These are phyloP conservation scores for Lamprologus lemairii DNA, from an alignment of 2,113 vertebrate genomes.

Conservation along the genomic window DNA sequence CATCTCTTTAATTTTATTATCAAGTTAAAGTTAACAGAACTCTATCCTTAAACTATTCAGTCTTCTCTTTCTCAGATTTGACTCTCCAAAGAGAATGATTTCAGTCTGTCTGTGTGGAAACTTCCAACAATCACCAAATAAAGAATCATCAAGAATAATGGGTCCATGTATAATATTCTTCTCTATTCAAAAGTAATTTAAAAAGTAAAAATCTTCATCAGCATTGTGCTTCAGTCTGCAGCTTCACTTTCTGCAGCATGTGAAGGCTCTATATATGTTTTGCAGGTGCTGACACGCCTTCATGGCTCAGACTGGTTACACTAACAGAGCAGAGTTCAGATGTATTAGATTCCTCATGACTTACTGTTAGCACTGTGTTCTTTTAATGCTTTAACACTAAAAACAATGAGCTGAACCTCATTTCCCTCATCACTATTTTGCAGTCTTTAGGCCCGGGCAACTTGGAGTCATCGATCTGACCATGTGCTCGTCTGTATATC, in stretches of 20 bases:
- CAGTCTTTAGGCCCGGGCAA: not conserved
- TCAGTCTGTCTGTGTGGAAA: not conserved
- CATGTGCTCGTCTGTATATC: not conserved
- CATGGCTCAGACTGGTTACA: not conserved
- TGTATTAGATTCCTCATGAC: not conserved
- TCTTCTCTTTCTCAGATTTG: accelerated
- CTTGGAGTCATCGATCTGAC: accelerated
- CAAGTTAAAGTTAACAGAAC: not conserved
- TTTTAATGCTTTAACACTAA: not conserved
- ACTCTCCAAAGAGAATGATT: not conserved
- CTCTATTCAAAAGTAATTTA: not conserved
- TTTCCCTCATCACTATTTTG: not conserved
- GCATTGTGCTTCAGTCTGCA: accelerated
- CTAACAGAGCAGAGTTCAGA: not conserved
- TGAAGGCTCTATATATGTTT: not conserved
- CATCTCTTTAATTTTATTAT: not conserved
- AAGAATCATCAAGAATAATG: not conserved
- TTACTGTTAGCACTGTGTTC: not conserved
- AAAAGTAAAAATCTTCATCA: not conserved
- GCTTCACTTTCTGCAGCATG: not conserved
- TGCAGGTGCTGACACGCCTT: not conserved
- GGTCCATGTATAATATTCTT: not conserved
- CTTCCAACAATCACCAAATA: not conserved
- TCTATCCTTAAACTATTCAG: accelerated
- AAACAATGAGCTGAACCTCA: not conserved